These are phyloP conservation scores for Rhysida immarginata DNA, from an alignment of 1,140 invertebrate species.

Conservation along the genomic window DNA sequence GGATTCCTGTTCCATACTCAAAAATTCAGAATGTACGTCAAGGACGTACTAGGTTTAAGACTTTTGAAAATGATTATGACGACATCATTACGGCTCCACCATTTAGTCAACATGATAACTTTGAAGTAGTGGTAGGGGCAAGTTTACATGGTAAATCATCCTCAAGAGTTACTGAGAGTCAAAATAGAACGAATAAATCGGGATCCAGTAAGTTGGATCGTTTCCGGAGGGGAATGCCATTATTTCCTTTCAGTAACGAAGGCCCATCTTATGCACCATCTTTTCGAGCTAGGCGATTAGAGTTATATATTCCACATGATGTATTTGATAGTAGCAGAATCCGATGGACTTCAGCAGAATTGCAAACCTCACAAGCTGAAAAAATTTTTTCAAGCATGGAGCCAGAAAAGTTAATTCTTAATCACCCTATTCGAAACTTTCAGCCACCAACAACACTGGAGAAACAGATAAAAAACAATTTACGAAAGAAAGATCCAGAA, in stretches of 20 bases:
- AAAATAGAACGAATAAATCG: background rate
- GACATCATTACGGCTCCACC: slow-evolving; percentile 10
- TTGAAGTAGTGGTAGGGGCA: background rate
- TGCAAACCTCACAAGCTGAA: background rate
- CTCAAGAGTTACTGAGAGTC: background rate
- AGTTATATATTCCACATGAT: background rate
- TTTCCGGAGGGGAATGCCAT: background rate
- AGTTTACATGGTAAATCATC: background rate
- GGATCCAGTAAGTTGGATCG: background rate
- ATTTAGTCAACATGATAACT: background rate
- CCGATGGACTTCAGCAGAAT: background rate
- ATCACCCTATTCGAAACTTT: background rate
- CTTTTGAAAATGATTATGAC: slow-evolving; percentile 1
- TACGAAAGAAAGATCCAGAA: background rate
- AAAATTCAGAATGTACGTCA: background rate
- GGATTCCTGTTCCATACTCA: background rate
- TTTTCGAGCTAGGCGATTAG: background rate
- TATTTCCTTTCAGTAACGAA: background rate
- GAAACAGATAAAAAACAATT: background rate
- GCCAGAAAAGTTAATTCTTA: background rate
- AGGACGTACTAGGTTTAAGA: background rate
- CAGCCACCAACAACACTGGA: background rate
- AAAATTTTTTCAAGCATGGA: background rate
- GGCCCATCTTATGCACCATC: background rate
- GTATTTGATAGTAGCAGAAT: background rate